Evolutionary conservation across 2,113 vertebrate species (phyloP).

Genomic region (human (Homo sapiens)): GRCh38 chr15:77733001-77733500

Average conservation of each 20-base stretch:
- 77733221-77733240: neutral
- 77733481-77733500: neutral
- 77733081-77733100: fast-evolving
- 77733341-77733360: fast-evolving
- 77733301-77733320: neutral
- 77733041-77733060: neutral
- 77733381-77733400: neutral
- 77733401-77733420: neutral
- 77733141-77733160: neutral
- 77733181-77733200: neutral
- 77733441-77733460: neutral
- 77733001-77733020: neutral
- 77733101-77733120: neutral
- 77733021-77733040: neutral
- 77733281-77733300: neutral
- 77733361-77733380: neutral
- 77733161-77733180: neutral
- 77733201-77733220: neutral
- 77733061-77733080: neutral
- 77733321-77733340: neutral
- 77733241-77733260: neutral
- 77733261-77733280: neutral
- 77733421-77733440: neutral
- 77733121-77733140: neutral
- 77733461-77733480: neutral